Percentiles rank a stretch among this genome's conserved stretches.
These are phyloP conservation scores for Lutjanus erythropterus DNA, from an alignment of 2,113 vertebrate genomes.

Conservation along the genomic window DNA sequence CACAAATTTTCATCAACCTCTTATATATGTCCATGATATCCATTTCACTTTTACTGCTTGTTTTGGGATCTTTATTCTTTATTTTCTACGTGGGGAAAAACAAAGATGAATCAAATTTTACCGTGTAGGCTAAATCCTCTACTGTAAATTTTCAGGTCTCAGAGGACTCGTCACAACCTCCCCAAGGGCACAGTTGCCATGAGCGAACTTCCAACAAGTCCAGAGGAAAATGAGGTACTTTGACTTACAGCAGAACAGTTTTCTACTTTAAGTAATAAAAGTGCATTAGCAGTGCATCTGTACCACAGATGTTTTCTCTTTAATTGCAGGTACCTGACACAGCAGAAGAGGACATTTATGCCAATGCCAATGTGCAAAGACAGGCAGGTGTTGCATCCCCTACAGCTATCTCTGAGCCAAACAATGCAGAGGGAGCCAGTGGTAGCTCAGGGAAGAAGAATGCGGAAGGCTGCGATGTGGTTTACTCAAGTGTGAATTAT, in stretches of 20 bases:
- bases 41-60: background rate
- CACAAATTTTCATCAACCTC: background rate
- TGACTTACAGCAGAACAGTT: background rate
- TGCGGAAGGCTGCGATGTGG: background rate
- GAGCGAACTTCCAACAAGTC: background rate
- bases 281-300: background rate
- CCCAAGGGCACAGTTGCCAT: background rate
- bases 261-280: background rate
- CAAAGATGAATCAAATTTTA: background rate
- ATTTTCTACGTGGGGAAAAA: background rate
- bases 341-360: conserved; percentile 21
- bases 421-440: fast-evolving
- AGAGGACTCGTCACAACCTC: background rate
- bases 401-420: background rate
- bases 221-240: conserved; percentile 32
- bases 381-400: background rate
- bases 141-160: conserved; percentile 38
- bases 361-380: background rate
- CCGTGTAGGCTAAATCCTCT: background rate
- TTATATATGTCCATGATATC: too few relatives aligned
- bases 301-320: background rate
- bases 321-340: conserved; percentile 1
- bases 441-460: background rate
- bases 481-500: conserved; percentile 32
- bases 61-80: background rate